These are phyloP conservation scores for Pseudolaguvia tuberculata DNA, from an alignment of 2,113 vertebrate genomes.

Conservation along the genomic window DNA sequence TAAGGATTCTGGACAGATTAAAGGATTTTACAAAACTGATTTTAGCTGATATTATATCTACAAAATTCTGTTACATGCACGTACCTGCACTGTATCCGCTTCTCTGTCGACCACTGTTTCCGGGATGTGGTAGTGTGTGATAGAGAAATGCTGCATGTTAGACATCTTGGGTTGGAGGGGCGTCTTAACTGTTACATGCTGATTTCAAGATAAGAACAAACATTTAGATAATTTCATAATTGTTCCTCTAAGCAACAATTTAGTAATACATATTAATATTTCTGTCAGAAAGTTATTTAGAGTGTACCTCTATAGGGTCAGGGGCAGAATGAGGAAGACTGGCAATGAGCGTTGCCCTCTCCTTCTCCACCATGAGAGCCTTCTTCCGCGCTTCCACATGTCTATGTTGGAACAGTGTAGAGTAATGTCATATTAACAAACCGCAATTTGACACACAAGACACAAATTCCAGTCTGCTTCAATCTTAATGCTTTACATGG, in stretches of 20 bases:
- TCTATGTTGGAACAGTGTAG: constrained; percentile 58
- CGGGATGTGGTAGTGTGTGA: constrained; percentile 75
- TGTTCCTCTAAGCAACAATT: no score
- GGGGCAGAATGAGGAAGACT: constrained; percentile 75
- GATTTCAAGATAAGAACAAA: not conserved
- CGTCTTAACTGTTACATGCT: constrained; percentile 71
- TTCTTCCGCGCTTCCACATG: constrained; percentile 72
- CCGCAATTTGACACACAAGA: not conserved
- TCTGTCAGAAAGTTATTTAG: no score
- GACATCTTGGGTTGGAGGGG: constrained; percentile 59
- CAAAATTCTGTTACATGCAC: not conserved
- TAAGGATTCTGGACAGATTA: no score
- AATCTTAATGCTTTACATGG: not conserved
- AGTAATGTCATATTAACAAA: not conserved
- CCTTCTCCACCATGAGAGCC: constrained; percentile 79
- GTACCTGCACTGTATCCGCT: constrained; percentile 69
- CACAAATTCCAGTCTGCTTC: not conserved
- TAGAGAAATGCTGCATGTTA: constrained; percentile 68
- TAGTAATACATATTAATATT: no score
- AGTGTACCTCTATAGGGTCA: constrained; percentile 73
- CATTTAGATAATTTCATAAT: no score
- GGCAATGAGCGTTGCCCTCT: constrained; percentile 78
- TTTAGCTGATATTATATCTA: no score
- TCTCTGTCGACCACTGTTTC: constrained; percentile 73
- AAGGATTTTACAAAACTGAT: no score